Percentiles rank a stretch among this genome's conserved stretches.
Evolutionary conservation across 2,797 vertebrate species (phyloP).

Genomic region (Crocodylus rhombifer): DNA sequence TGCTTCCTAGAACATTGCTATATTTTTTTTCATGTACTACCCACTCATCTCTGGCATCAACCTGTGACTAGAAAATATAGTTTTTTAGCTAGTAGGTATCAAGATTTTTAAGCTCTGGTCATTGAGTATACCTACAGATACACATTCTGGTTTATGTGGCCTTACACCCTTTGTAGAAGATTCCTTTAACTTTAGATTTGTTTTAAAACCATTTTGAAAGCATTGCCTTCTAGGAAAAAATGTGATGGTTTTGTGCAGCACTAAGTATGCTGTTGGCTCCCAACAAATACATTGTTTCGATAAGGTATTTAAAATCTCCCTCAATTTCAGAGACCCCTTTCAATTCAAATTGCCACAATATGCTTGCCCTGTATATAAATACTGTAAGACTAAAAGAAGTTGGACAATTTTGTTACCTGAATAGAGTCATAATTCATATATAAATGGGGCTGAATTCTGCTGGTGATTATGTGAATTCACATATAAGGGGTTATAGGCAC

Average conservation of each 20-base stretch:
- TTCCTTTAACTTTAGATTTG: background rate
- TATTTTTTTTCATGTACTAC: background rate
- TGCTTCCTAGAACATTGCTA: background rate
- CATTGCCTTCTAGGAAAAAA: background rate
- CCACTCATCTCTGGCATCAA: background rate
- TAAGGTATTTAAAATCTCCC: conserved; percentile 29
- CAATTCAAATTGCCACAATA: conserved; percentile 36
- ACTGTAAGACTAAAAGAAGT: background rate
- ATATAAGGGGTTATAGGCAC: background rate
- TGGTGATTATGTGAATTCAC: background rate
- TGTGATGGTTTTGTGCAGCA: conserved; percentile 23
- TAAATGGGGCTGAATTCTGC: conserved; percentile 15
- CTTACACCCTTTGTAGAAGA: background rate
- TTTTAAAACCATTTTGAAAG: background rate
- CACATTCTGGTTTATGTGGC: background rate
- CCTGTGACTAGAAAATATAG: background rate
- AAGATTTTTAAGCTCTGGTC: background rate
- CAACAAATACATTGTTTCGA: conserved; percentile 16
- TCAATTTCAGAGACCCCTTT: conserved; percentile 40
- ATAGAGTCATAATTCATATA: background rate
- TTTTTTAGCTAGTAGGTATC: background rate
- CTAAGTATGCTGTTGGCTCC: background rate
- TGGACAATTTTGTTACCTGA: background rate
- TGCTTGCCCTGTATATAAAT: background rate
- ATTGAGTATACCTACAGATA: background rate